Percentiles rank a stretch among this genome's conserved stretches.
These are phyloP conservation scores for Urocynchramus pylzowi DNA, from an alignment of 2,113 vertebrate species.

Conservation along the genomic window DNA sequence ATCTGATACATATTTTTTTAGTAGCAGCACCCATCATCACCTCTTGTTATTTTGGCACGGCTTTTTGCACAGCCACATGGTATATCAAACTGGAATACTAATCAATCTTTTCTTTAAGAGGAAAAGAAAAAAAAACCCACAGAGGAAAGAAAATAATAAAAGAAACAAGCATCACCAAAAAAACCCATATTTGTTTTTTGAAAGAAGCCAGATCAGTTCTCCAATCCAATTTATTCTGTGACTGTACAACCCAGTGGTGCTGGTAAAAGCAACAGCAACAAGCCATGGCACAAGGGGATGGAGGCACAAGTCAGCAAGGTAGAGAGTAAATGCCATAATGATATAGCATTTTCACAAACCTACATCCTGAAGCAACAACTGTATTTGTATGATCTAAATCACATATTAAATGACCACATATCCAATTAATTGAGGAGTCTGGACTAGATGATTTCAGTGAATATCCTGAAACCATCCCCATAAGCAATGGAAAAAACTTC, in stretches of 20 bases:
- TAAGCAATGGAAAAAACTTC: background rate
- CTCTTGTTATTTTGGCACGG: background rate
- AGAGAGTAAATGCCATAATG: background rate
- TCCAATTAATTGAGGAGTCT: background rate
- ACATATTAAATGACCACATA: background rate
- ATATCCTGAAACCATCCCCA: background rate
- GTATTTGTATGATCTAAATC: background rate
- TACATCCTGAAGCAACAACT: background rate
- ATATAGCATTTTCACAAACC: background rate
- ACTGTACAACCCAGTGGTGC: background rate
- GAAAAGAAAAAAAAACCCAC: background rate
- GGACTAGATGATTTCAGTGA: background rate
- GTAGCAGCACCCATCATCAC: background rate
- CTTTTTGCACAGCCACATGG: background rate
- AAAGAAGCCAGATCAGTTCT: background rate
- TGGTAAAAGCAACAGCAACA: background rate
- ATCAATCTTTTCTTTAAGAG: background rate
- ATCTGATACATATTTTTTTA: background rate
- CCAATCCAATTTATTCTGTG: background rate
- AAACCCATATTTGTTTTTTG: background rate
- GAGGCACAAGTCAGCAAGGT: background rate
- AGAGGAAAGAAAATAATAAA: background rate
- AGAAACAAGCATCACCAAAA: background rate
- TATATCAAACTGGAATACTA: background rate
- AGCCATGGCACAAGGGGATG: background rate